Conservation (phyloP, 2,888 invertebrate genomes). For the Sympetrum striolatum region DNA sequence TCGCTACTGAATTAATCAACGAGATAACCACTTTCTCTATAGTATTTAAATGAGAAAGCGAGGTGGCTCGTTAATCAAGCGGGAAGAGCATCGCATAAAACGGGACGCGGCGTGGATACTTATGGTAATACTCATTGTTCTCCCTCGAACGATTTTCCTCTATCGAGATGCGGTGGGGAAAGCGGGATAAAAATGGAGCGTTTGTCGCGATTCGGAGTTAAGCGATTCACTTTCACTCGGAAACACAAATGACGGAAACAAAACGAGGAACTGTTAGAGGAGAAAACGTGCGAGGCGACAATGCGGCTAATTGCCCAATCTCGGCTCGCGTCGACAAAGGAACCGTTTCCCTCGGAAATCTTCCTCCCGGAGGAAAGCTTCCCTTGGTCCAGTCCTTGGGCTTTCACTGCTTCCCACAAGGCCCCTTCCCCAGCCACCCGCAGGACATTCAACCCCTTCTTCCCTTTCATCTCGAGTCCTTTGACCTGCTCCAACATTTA, state of each 20-base stretch:
- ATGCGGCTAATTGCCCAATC: background rate
- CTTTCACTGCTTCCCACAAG: slow-evolving; percentile 3
- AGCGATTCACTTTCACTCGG: background rate
- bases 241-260: background rate
- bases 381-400: slow-evolving; percentile 1
- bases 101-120: too few relatives aligned
- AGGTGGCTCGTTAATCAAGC: too few relatives aligned
- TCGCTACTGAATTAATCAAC: too few relatives aligned
- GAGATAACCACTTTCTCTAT: too few relatives aligned
- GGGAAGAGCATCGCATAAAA: too few relatives aligned
- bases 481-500: background rate
- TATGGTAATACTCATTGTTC: too few relatives aligned
- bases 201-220: background rate
- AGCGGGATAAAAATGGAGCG: background rate
- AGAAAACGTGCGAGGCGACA: background rate
- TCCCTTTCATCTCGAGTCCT: background rate
- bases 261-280: background rate
- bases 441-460: background rate
- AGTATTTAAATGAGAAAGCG: too few relatives aligned
- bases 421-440: background rate
- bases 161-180: too few relatives aligned
- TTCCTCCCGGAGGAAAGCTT: background rate
- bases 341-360: background rate
- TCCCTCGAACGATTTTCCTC: too few relatives aligned
- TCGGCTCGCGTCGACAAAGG: background rate